A percentile compares a stretch with the other conserved stretches of the same genome.
These are phyloP conservation scores for Bufo gargarizans DNA, from an alignment of 2,113 vertebrate genomes.

Conservation along the genomic window DNA sequence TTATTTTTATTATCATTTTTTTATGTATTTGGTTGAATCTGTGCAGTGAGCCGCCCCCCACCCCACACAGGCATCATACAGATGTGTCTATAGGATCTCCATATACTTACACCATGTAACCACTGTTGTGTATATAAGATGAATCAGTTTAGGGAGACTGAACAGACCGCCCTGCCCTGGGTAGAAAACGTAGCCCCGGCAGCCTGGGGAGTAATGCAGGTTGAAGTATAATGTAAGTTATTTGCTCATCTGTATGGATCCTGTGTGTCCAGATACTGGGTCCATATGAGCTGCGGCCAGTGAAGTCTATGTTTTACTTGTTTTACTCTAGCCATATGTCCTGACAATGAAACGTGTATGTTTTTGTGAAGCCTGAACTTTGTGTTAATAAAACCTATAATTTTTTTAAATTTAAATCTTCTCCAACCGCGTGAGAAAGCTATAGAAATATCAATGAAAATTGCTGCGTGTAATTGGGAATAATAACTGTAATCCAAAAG, in stretches of 20 bases:
- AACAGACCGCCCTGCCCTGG: background rate
- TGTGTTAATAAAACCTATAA: background rate
- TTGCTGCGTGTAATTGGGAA: no score
- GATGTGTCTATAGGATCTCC: background rate
- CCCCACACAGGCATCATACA: background rate
- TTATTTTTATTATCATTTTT: background rate
- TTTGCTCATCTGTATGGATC: background rate
- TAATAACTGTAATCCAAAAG: no score
- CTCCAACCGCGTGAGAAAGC: background rate
- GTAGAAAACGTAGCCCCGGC: background rate
- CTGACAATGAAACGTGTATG: background rate
- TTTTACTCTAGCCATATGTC: background rate
- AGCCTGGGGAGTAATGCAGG: background rate
- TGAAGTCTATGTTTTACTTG: background rate
- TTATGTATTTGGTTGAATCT: background rate
- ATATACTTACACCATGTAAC: background rate
- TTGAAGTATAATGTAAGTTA: background rate
- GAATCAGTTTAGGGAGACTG: background rate
- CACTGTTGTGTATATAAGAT: conserved; percentile 9
- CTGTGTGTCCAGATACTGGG: background rate
- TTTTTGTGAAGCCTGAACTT: background rate
- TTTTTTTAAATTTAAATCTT: conserved; percentile 15
- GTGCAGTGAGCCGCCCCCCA: background rate
- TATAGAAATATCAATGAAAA: no score
- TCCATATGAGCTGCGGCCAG: background rate